A percentile compares a stretch with the other conserved stretches of the same genome.
phyloP scores from a whole-genome alignment of 2,797 vertebrate genomes.

The Microctenopoma stevenorrisi region DNA sequence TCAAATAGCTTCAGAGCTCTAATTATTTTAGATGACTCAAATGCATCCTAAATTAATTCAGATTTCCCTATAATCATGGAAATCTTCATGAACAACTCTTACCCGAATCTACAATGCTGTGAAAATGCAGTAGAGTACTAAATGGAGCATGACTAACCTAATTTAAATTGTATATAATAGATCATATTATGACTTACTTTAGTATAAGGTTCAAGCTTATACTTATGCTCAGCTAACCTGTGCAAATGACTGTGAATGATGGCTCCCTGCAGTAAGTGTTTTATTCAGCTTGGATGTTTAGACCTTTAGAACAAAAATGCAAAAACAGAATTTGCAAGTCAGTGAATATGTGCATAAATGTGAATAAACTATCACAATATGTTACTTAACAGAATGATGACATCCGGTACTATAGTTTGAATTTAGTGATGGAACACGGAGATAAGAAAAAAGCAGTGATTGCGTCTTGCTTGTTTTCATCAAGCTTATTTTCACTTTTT shows the following conservation, averaged over 20 bases:
- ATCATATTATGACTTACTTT: conserved; percentile 9
- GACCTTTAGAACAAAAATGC: not conserved
- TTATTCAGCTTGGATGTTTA: not conserved
- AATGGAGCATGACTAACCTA: conserved; percentile 4
- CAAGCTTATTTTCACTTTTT: conserved; percentile 27
- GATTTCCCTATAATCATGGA: conserved; percentile 6
- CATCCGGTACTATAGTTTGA: not conserved
- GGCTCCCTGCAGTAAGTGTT: not conserved
- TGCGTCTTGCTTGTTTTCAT: conserved; percentile 40
- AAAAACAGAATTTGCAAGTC: not conserved
- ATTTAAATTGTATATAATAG: conserved; percentile 5
- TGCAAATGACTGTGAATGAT: conserved; percentile 17
- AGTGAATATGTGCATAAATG: not conserved
- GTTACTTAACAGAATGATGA: not conserved
- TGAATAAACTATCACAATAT: not conserved
- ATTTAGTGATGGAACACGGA: not conserved
- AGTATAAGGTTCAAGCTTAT: conserved; percentile 1
- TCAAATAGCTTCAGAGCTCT: conserved; percentile 18
- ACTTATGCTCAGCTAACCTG: too few species aligned
- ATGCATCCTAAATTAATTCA: conserved; percentile 5
- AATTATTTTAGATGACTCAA: conserved; percentile 16
- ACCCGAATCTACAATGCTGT: conserved; percentile 1
- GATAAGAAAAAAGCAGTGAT: conserved; percentile 5
- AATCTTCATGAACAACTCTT: not conserved
- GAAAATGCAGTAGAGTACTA: not conserved